phyloP scores from a whole-genome alignment of 2,888 invertebrate genomes.

The Agrilus mali region DNA sequence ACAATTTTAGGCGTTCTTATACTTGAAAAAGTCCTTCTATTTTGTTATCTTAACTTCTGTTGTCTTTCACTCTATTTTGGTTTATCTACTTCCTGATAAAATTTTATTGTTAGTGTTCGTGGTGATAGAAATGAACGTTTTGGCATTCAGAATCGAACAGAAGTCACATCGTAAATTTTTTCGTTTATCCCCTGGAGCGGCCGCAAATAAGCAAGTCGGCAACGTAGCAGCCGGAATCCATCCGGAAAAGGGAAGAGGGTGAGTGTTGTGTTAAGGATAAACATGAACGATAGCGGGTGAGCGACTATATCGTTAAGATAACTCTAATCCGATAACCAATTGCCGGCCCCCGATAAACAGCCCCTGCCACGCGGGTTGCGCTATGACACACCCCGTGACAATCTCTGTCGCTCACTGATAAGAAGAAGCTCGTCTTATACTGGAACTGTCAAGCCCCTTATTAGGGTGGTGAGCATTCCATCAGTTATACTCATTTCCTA shows the following conservation, averaged over 20 bases:
- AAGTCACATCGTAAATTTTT: too few species aligned
- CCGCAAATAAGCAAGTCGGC: too few species aligned
- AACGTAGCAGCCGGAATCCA: too few species aligned
- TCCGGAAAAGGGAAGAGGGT: constrained; percentile 6
- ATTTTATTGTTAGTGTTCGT: too few species aligned
- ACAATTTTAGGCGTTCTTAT: too few species aligned
- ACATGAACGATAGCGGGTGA: constrained; percentile 27
- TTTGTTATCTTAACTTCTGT: too few species aligned
- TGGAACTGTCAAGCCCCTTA: constrained; percentile 17
- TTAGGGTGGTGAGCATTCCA: constrained; percentile 9
- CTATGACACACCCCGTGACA: constrained; percentile 34
- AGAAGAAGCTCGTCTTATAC: constrained; percentile 27
- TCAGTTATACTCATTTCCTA: neutral
- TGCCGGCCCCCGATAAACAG: constrained; percentile 33
- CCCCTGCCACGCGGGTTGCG: constrained; percentile 22
- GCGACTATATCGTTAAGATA: constrained; percentile 36
- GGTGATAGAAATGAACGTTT: too few species aligned
- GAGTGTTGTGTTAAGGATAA: constrained; percentile 14
- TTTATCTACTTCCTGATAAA: too few species aligned
- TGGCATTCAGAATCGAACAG: too few species aligned
- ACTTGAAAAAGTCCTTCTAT: too few species aligned
- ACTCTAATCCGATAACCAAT: constrained; percentile 38
- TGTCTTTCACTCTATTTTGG: too few species aligned
- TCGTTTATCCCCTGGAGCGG: too few species aligned
- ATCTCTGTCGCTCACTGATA: constrained; percentile 35